Conservation (phyloP, 2,797 vertebrate species). For the Mallotus villosus region DNA sequence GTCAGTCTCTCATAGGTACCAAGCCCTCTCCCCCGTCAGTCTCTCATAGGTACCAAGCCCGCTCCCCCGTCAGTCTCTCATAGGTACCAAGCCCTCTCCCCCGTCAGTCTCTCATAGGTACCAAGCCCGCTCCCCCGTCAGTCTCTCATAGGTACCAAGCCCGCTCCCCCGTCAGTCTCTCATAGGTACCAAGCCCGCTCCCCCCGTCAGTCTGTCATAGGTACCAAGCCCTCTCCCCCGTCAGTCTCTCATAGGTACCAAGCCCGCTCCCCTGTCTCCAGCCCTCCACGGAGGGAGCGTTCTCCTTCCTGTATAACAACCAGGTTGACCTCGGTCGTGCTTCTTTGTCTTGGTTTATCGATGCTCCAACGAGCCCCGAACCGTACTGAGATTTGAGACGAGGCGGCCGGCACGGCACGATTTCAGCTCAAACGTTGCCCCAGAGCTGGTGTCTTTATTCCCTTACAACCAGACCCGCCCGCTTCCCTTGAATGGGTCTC, state of each 20-base stretch:
- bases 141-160: too few relatives aligned
- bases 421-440: too few relatives aligned
- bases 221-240: not conserved
- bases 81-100: not conserved
- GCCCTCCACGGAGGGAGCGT: not conserved
- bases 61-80: not conserved
- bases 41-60: too few relatives aligned
- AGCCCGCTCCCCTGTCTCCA: not conserved
- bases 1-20: too few relatives aligned
- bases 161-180: not conserved
- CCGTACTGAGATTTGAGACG: not conserved
- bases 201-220: slow-evolving; percentile 90
- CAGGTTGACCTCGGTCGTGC: too few relatives aligned
- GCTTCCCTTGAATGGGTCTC: not conserved
- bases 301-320: not conserved
- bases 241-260: slow-evolving; percentile 84
- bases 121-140: not conserved
- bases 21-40: not conserved
- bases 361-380: not conserved
- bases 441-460: not conserved
- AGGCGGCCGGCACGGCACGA: not conserved
- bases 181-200: not conserved
- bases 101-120: too few relatives aligned
- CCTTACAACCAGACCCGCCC: not conserved
- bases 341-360: too few relatives aligned